phyloP scores from a whole-genome alignment of 2,797 vertebrate species.

The Neosilurus hyrtlii region DNA sequence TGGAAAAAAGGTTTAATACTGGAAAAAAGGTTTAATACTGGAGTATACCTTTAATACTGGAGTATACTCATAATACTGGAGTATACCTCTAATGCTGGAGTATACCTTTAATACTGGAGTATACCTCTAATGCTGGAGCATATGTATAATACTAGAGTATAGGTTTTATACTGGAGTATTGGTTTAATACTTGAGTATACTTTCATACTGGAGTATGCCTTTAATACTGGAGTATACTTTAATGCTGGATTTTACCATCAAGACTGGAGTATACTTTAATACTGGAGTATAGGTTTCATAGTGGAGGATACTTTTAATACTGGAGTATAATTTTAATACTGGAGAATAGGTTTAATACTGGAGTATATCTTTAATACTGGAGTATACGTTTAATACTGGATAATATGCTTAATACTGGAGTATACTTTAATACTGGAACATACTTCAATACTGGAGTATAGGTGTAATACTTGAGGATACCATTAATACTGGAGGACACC shows the following conservation, averaged over 20 bases:
- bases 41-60: no score
- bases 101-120: neutral
- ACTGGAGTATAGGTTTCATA: neutral
- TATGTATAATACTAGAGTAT: neutral
- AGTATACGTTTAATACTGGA: neutral
- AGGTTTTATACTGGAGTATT: neutral
- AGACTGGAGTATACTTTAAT: neutral
- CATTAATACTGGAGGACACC: no score
- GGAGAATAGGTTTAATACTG: no score
- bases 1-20: neutral
- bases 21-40: neutral
- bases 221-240: no score
- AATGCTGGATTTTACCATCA: neutral
- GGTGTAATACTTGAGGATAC: no score
- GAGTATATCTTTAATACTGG: neutral
- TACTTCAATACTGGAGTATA: neutral
- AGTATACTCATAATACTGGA: neutral
- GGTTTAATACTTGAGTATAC: neutral
- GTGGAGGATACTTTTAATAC: neutral
- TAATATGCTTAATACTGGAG: neutral
- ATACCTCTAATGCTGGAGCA: no score
- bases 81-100: neutral
- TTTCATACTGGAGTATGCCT: no score
- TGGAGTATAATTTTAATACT: no score
- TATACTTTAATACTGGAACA: neutral